phyloP scores from a whole-genome alignment of 2,797 vertebrate genomes.

The Sebastes miniatus region DNA sequence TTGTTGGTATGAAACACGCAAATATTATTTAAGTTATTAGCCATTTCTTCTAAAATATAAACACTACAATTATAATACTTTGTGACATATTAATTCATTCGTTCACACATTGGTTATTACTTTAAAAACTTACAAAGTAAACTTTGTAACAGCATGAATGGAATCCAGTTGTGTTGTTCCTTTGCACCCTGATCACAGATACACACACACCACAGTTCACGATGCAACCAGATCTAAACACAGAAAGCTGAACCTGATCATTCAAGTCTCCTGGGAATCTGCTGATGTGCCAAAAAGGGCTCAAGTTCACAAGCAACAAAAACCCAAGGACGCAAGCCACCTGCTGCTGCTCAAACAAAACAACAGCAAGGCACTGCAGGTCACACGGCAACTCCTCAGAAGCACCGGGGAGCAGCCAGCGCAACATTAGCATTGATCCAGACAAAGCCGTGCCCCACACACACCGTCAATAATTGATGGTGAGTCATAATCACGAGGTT shows the following conservation, averaged over 20 bases:
- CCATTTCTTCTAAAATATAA: not conserved
- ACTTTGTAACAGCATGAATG: not conserved
- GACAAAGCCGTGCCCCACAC: conserved; percentile 64
- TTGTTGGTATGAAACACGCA: not conserved
- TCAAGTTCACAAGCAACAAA: conserved; percentile 82
- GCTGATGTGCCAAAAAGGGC: conserved; percentile 75
- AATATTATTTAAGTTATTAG: not conserved
- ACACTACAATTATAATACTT: not conserved
- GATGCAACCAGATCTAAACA: conserved; percentile 67
- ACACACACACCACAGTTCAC: conserved; percentile 26
- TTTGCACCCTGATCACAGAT: conserved; percentile 21
- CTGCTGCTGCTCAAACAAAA: conserved; percentile 79
- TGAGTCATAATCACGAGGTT: conserved; percentile 67
- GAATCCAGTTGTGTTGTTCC: conserved; percentile 7
- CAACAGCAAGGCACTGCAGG: conserved; percentile 66
- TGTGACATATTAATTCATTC: not conserved
- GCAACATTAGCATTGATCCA: conserved; percentile 70
- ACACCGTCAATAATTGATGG: conserved; percentile 77
- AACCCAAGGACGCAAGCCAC: conserved; percentile 79
- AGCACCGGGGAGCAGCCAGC: conserved; percentile 45
- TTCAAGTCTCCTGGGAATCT: conserved; percentile 71
- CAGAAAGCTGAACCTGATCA: conserved; percentile 74
- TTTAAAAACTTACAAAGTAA: not conserved
- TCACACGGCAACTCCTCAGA: conserved; percentile 62
- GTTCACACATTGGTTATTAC: not conserved